Evolutionary conservation across 2,888 invertebrate species (phyloP).

Genomic region (Muschampia plurimacula): DNA sequence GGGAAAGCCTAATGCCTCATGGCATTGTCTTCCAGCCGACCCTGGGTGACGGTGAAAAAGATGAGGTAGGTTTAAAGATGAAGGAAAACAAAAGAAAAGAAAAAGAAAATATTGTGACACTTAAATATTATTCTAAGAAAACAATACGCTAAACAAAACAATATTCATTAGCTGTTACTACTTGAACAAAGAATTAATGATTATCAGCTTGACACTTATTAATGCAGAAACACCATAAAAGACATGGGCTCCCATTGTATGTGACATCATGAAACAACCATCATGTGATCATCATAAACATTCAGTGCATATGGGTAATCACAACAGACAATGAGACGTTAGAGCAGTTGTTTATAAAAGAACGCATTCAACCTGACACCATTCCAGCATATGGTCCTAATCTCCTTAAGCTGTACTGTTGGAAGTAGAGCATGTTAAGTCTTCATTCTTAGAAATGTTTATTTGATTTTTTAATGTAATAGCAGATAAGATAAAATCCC

Average conservation of each 20-base stretch:
- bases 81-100: too few species aligned
- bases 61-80: too few species aligned
- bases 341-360: background rate
- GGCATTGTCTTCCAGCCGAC: too few species aligned
- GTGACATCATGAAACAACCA: background rate
- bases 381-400: background rate
- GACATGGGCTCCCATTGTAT: background rate
- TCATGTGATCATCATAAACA: background rate
- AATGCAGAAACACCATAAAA: background rate
- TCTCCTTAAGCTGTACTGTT: background rate
- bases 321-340: too few species aligned
- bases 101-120: too few species aligned
- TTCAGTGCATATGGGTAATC: background rate
- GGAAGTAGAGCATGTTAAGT: background rate
- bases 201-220: conserved; percentile 2
- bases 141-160: background rate
- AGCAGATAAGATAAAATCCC: too few species aligned
- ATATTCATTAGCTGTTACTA: background rate
- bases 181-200: background rate
- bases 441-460: too few species aligned
- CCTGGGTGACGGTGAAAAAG: too few species aligned
- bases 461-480: too few species aligned
- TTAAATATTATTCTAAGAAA: too few species aligned
- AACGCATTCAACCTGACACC: background rate
- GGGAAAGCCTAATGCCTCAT: too few species aligned